phyloP scores from a whole-genome alignment of 2,797 vertebrate species.

The Aulostomus chinensis region DNA sequence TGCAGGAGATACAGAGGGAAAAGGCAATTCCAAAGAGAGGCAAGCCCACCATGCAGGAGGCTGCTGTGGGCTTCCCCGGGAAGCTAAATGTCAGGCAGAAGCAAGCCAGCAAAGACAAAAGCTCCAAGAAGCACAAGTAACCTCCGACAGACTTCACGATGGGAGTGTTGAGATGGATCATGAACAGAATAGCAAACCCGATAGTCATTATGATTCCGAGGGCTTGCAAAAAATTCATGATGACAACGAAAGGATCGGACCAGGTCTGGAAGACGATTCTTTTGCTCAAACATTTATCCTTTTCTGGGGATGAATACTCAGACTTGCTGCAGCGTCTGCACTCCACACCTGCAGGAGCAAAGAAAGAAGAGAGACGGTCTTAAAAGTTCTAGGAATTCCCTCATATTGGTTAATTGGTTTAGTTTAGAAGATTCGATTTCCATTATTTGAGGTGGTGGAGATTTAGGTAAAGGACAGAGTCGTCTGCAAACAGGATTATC shows the following conservation, averaged over 20 bases:
- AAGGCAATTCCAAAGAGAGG: conserved; percentile 64
- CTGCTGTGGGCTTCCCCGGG: conserved; percentile 20
- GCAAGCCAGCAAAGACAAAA: conserved; percentile 60
- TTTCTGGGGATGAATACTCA: conserved; percentile 6
- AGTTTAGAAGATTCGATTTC: too few species aligned
- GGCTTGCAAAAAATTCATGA: conserved; percentile 24
- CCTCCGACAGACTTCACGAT: conserved; percentile 74
- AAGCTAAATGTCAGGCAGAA: conserved; percentile 52
- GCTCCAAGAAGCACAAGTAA: conserved; percentile 60
- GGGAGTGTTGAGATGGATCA: conserved; percentile 50
- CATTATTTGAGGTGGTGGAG: too few species aligned
- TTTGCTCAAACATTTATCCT: conserved; percentile 29
- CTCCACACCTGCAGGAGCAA: conserved; percentile 4
- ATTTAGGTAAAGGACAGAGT: too few species aligned
- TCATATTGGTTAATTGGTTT: too few species aligned
- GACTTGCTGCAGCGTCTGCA: neutral
- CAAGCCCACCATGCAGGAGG: conserved; percentile 40
- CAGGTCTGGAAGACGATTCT: conserved; percentile 16
- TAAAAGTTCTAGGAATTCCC: too few species aligned
- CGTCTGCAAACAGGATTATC: too few species aligned
- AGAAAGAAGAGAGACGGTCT: too few species aligned
- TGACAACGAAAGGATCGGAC: conserved; percentile 44
- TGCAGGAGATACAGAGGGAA: conserved; percentile 69
- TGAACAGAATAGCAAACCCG: conserved; percentile 48
- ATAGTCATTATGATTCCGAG: conserved; percentile 41